A percentile compares a stretch with the other conserved stretches of the same genome.
These are phyloP conservation scores for Manis crassicaudata DNA, from an alignment of 2,797 vertebrate species.

Conservation along the genomic window DNA sequence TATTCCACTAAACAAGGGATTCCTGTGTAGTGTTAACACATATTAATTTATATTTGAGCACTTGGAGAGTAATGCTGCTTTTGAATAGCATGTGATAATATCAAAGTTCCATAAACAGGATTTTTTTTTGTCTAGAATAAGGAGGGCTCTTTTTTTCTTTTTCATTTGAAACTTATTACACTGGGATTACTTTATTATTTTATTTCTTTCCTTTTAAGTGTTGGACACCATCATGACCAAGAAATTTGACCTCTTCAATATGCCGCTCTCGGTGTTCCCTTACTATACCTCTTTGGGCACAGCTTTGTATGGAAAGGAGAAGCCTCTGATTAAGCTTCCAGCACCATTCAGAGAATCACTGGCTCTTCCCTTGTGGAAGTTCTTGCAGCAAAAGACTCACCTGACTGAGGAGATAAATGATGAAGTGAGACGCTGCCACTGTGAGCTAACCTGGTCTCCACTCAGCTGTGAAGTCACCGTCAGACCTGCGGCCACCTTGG, in stretches of 20 bases:
- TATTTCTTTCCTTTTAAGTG: constrained; percentile 83
- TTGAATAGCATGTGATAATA: neutral
- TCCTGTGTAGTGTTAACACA: neutral
- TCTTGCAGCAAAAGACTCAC: constrained; percentile 83
- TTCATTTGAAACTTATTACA: neutral
- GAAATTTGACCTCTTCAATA: constrained; percentile 83
- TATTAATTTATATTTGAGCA: neutral
- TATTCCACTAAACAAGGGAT: neutral
- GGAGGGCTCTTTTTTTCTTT: neutral
- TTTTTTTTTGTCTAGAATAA: neutral
- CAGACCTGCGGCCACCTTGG: constrained; percentile 84
- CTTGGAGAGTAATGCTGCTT: neutral
- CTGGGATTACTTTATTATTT: neutral
- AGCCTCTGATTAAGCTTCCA: constrained; percentile 88
- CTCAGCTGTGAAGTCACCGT: constrained; percentile 78
- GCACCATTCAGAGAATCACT: constrained; percentile 86
- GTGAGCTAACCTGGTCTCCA: constrained; percentile 84
- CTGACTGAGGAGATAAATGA: constrained; percentile 81
- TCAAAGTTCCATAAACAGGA: neutral
- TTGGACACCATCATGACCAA: constrained; percentile 83
- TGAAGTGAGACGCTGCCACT: constrained; percentile 86
- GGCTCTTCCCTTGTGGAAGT: constrained; percentile 84
- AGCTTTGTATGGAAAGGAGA: constrained; percentile 89
- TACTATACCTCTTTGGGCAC: constrained; percentile 86
- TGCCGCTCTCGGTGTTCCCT: constrained; percentile 87